phyloP scores from a whole-genome alignment of 2,797 vertebrate genomes.

The Melanotaenia trifasciata region DNA sequence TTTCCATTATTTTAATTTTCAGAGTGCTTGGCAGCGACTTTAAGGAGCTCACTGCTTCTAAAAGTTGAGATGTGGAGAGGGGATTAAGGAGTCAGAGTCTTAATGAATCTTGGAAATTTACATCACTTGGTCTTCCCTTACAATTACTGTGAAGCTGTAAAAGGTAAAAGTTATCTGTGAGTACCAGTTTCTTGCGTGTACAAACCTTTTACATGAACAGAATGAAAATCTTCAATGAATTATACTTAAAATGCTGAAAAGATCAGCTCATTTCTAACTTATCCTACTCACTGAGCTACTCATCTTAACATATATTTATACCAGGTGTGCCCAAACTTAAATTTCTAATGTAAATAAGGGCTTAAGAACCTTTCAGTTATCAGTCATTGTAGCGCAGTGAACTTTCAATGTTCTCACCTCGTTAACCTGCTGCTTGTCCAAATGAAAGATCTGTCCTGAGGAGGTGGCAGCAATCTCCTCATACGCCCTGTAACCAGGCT shows the following conservation, averaged over 20 bases:
- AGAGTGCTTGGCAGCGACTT: neutral
- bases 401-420: conserved; percentile 84
- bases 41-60: neutral
- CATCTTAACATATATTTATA: neutral
- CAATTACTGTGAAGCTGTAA: neutral
- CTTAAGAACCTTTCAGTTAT: conserved; percentile 1
- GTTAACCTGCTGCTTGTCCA: conserved; percentile 96
- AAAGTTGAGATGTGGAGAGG: neutral
- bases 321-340: neutral
- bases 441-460: conserved; percentile 95
- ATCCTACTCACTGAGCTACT: neutral
- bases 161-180: neutral
- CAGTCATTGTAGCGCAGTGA: neutral
- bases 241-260: neutral
- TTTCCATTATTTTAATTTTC: neutral
- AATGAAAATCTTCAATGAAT: neutral
- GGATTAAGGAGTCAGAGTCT: neutral
- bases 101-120: conserved; percentile 1
- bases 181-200: neutral
- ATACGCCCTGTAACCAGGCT: conserved; percentile 92
- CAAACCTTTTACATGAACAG: neutral
- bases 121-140: neutral
- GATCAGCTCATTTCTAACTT: neutral
- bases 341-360: neutral
- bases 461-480: conserved; percentile 95